These are phyloP conservation scores for Anguilla anguilla DNA, from an alignment of 2,797 vertebrate species.

Conservation along the genomic window DNA sequence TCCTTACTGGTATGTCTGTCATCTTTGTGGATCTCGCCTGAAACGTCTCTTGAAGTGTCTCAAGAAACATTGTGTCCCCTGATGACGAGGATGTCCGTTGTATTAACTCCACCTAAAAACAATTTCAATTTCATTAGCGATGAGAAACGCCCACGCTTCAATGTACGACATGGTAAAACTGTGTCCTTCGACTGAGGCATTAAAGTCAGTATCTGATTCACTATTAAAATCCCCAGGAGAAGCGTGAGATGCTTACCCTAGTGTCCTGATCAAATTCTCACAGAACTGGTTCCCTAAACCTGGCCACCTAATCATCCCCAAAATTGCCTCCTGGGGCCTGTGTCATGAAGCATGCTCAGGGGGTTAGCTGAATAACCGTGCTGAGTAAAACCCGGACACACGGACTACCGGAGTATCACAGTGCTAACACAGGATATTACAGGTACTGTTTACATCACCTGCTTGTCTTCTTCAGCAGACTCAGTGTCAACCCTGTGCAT, in stretches of 20 bases:
- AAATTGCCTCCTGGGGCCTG: neutral
- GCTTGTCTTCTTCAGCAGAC: slow-evolving; percentile 45
- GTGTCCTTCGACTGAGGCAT: neutral
- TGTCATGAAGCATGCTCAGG: too few relatives aligned
- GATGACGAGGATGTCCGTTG: slow-evolving; percentile 62
- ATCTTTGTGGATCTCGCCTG: slow-evolving; percentile 64
- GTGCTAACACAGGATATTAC: too few relatives aligned
- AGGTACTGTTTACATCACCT: slow-evolving; percentile 36
- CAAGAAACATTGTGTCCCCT: slow-evolving; percentile 65
- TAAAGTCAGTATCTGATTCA: neutral
- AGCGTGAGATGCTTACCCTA: too few relatives aligned
- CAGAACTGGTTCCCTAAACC: neutral
- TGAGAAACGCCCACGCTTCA: neutral
- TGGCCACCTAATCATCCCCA: neutral
- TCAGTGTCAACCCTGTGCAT: slow-evolving; percentile 76
- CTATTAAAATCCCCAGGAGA: neutral
- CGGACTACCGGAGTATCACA: too few relatives aligned
- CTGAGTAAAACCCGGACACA: too few relatives aligned
- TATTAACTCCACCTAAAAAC: slow-evolving; percentile 17
- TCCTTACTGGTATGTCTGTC: slow-evolving; percentile 70
- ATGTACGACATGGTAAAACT: neutral
- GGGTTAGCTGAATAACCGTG: too few relatives aligned
- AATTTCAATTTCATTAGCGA: neutral
- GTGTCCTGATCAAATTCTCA: too few relatives aligned
- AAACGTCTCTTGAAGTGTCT: slow-evolving; percentile 63